phyloP scores from a whole-genome alignment of 2,113 vertebrate species.

The Naja naja region DNA sequence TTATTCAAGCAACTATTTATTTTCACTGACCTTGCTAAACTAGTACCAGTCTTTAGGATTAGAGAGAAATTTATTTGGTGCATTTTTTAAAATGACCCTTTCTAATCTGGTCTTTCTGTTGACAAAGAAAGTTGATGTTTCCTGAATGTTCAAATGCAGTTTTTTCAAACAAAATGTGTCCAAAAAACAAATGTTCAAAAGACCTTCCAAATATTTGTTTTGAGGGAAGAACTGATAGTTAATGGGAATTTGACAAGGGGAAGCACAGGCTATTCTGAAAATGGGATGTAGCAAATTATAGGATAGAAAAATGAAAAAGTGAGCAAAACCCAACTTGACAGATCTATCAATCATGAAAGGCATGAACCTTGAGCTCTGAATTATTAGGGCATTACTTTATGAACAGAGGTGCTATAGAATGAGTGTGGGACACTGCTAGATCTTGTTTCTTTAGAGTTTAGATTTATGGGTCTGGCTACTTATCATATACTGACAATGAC shows the following conservation, averaged over 20 bases:
- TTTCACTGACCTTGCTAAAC: background rate
- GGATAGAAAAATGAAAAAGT: too few relatives aligned
- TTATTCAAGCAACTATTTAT: background rate
- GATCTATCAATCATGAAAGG: background rate
- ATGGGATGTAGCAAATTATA: too few relatives aligned
- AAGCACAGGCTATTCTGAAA: too few relatives aligned
- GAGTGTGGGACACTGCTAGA: background rate
- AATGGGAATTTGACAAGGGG: too few relatives aligned
- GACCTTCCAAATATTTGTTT: too few relatives aligned
- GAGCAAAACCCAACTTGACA: too few relatives aligned
- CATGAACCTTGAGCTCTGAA: background rate
- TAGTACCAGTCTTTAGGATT: background rate
- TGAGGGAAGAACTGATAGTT: too few relatives aligned
- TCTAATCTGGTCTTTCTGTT: background rate
- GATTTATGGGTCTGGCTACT: background rate
- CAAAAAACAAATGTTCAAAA: too few relatives aligned
- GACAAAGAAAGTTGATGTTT: background rate
- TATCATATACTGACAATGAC: background rate
- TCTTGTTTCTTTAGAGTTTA: background rate
- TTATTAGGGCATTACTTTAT: background rate
- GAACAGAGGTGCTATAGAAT: background rate
- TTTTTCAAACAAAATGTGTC: background rate
- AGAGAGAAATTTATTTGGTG: background rate
- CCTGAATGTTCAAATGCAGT: background rate
- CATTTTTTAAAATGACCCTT: background rate